Base-by-base conservation (phyloP, 2,888 invertebrate genomes). In the Nemoura dubitans region DNA sequence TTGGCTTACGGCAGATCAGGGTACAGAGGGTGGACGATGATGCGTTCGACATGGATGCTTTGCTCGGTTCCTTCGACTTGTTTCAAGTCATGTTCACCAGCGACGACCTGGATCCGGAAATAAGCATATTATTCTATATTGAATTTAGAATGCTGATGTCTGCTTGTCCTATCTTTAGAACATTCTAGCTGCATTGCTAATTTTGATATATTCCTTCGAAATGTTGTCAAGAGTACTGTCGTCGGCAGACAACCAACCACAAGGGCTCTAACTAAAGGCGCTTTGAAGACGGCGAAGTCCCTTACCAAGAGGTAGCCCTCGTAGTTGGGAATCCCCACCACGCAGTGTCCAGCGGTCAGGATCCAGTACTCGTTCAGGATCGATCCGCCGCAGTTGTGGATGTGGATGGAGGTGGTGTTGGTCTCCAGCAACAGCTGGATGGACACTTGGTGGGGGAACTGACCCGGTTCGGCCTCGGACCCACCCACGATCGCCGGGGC, bases 71-170 rank as follows among this genome's bases (percentile, higher is more conserved):
- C 90, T 21, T 91, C 92, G 77, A 90, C 91, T 0, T 89, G 89
- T 76, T 92, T 90, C 0, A 94, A 90, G 85, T 92, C 91, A 89
- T 93, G 93, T 0, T 93, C 94, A n/a, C 94, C 94, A 0, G 93
- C 93, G 0, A 93, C 90, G 0, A 87, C 88, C 87, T 88, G 83
- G 7, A 86, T 82, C 42, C 76, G 26, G 16, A 42, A 25, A 59
- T 6, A 36, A 10, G 10, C n/a, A n/a, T n/a, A n/a, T n/a, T n/a
- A n/a, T n/a, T n/a, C n/a, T n/a, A n/a, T n/a, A n/a, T n/a, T n/a
- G n/a, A n/a, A n/a, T n/a, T n/a, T n/a, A n/a, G n/a, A n/a, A n/a
- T n/a, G n/a, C n/a, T n/a, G n/a, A n/a, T n/a, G n/a, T n/a, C n/a
- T n/a, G n/a, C n/a, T n/a, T n/a, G n/a, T n/a, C n/a, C n/a, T n/a